Evolutionary conservation across 2,113 vertebrate genomes (phyloP).

Genomic region (Bambusicola thoracicus): DNA sequence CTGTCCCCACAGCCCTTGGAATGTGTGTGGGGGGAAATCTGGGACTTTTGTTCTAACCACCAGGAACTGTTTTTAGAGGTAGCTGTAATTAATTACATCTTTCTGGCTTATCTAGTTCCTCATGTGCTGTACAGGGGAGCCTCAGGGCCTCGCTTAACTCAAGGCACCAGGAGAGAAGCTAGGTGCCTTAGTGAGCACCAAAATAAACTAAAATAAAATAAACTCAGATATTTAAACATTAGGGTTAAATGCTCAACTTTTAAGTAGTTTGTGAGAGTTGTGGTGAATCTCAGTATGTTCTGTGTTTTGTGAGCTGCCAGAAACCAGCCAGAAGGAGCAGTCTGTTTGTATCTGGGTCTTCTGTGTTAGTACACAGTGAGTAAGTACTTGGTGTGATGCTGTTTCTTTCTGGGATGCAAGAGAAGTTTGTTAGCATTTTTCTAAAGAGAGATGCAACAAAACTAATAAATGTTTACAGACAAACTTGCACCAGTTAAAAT

Average conservation of each 20-base stretch:
- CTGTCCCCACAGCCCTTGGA: neutral
- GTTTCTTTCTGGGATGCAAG: neutral
- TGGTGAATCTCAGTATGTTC: neutral
- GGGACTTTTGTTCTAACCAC: neutral
- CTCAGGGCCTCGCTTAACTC: neutral
- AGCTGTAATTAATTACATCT: neutral
- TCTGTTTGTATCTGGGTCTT: neutral
- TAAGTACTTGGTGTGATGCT: neutral
- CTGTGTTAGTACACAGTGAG: neutral
- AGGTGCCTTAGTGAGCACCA: neutral
- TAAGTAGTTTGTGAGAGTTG: neutral
- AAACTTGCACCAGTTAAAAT: constrained; percentile 39
- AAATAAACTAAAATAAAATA: neutral
- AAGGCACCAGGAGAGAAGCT: neutral
- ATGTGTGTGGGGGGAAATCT: neutral
- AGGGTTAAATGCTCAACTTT: neutral
- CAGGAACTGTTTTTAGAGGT: neutral
- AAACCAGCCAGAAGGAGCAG: neutral
- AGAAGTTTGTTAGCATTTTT: constrained; percentile 32
- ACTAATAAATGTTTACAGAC: constrained; percentile 16
- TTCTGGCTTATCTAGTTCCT: neutral
- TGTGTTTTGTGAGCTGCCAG: constrained; percentile 21
- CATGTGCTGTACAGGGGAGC: neutral
- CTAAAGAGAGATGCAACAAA: neutral
- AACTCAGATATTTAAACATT: neutral